A percentile compares a stretch with the other conserved stretches of the same genome.
These are phyloP conservation scores for Phortica variegata DNA, from an alignment of 1,140 invertebrate genomes.

Conservation along the genomic window DNA sequence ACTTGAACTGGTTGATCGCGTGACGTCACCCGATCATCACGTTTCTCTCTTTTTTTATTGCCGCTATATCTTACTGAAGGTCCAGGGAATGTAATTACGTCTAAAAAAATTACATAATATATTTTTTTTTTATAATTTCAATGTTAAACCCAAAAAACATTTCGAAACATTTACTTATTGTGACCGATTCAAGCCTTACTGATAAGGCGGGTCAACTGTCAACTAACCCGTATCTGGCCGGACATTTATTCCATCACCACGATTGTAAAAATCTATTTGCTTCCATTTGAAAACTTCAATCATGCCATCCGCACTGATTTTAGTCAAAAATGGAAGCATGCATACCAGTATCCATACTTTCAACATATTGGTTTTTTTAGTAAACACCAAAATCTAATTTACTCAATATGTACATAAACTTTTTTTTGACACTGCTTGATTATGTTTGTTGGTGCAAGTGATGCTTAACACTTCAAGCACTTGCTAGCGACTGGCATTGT, in stretches of 20 bases:
- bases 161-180: too few species aligned
- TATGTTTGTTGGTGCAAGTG: too few species aligned
- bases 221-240: background rate
- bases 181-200: slow-evolving; percentile 28
- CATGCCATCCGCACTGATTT: slow-evolving; percentile 31
- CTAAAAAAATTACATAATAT: too few species aligned
- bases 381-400: too few species aligned
- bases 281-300: slow-evolving; percentile 58
- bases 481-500: too few species aligned
- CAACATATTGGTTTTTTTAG: slow-evolving; percentile 20
- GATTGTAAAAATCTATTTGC: slow-evolving; percentile 56
- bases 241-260: slow-evolving; percentile 19
- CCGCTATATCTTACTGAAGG: slow-evolving; percentile 3
- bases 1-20: too few species aligned
- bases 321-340: background rate
- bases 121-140: too few species aligned
- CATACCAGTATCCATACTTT: slow-evolving; percentile 13
- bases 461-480: too few species aligned
- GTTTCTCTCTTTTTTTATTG: slow-evolving; percentile 24
- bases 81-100: slow-evolving; percentile 30
- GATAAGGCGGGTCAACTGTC: slow-evolving; percentile 9
- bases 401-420: background rate
- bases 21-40: slow-evolving; percentile 29
- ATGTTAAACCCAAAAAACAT: too few species aligned
- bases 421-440: slow-evolving; percentile 5